These are phyloP conservation scores for Perizoma affinitatum DNA, from an alignment of 2,888 invertebrate genomes.

Conservation along the genomic window DNA sequence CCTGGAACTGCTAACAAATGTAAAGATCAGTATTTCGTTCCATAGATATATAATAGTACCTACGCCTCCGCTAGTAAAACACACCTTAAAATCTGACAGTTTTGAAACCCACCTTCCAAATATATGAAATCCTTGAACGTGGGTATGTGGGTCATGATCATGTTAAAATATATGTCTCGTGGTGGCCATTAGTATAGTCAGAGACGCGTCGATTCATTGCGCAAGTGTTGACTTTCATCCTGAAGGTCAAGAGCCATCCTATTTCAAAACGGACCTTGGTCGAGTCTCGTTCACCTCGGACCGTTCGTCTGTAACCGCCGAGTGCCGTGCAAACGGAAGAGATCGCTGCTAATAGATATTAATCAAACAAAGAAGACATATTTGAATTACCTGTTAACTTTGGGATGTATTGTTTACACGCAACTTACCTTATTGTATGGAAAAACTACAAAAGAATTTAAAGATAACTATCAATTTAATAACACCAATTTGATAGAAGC, in stretches of 20 bases:
- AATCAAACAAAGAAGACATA: constrained; percentile 62
- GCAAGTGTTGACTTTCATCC: constrained; percentile 83
- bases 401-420: constrained; percentile 42
- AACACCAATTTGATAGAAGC: constrained; percentile 46
- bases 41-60: constrained; percentile 44
- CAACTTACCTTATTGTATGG: constrained; percentile 41
- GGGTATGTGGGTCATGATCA: constrained; percentile 80
- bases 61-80: constrained; percentile 66
- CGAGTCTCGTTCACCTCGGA: constrained; percentile 79
- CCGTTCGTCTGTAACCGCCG: constrained; percentile 53
- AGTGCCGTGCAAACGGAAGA: constrained; percentile 74
- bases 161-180: constrained; percentile 77
- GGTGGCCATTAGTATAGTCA: constrained; percentile 78
- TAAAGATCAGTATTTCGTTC: constrained; percentile 33
- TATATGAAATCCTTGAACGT: constrained; percentile 83
- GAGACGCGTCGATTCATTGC: constrained; percentile 73
- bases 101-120: constrained; percentile 82
- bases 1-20: constrained; percentile 19
- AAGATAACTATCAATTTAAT: constrained; percentile 48
- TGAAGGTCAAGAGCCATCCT: constrained; percentile 84
- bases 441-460: constrained; percentile 46
- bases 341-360: constrained; percentile 69
- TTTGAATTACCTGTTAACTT: constrained; percentile 50
- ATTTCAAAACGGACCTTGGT: constrained; percentile 82
- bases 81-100: constrained; percentile 68